Base-by-base conservation (phyloP, 1,140 invertebrate species). In the Colletes latitarsis region DNA sequence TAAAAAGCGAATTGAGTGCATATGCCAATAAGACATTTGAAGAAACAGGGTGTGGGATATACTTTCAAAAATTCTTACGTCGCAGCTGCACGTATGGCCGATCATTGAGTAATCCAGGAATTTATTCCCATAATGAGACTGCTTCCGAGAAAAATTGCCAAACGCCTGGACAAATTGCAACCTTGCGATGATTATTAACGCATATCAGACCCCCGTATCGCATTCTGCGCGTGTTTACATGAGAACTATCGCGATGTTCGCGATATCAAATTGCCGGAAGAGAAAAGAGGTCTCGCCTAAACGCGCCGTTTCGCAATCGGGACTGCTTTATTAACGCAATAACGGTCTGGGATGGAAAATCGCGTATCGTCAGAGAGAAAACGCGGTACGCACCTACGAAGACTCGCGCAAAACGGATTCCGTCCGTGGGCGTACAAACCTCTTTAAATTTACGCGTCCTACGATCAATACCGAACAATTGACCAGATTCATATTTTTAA, bases 251-350 rank as follows among this genome's bases (percentile, higher is more conserved):
- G 52, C n/a, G 46, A 53, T 15, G 49, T 43, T 57, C 63, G 57
- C 57, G 30, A 62, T 75, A 68, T 52, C 43, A 0, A 21, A 21
- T 21, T 19, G 57, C 68, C 83, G 83, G 82, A 84, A 85, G 82
- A 72, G 77, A 77, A 84, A 81, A 75, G 46, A 12, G 58, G 67
- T 49, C 58, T 62, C 17, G 66, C 41, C 53, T 62, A 39, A 53
- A 53, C 4, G 12, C 30, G 21, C 19, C 9, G 46, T 85, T 85
- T 76, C 52, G 77, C 80, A 84, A 85, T 81, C 39, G 55, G 5
- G 15, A 2, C n/a, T 57, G 15, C 39, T 21, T 9, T 53, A 60
- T 46, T 41, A 55, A 78, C 46, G 17, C 19, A 21, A n/a, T 30
- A 43, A 53, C 60, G 43, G n/a, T 17, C 39, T 68, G 62, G 55